These are phyloP conservation scores for Plagodis dolabraria DNA, from an alignment of 2,888 invertebrate species.

Conservation along the genomic window DNA sequence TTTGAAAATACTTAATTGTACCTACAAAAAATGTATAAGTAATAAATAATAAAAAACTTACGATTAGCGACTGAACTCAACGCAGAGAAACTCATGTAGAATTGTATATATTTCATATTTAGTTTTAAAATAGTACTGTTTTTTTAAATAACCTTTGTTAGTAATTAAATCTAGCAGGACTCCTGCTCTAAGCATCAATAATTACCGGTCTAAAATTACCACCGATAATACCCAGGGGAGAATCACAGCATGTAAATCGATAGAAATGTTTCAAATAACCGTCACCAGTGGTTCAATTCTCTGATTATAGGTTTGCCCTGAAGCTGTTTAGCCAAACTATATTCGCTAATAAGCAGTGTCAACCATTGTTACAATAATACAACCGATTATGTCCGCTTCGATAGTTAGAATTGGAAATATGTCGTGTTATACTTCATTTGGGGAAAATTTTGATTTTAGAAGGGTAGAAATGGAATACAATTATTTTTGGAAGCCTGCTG, in stretches of 20 bases:
- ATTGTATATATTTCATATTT: no score
- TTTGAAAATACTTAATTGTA: no score
- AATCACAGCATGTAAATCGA: conserved; percentile 72
- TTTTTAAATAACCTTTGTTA: background rate
- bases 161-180: conserved; percentile 7
- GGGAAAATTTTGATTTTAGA: conserved; percentile 5
- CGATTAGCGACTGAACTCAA: no score
- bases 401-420: conserved; percentile 50
- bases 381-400: conserved; percentile 60
- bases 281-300: conserved; percentile 65
- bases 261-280: conserved; percentile 61
- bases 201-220: conserved; percentile 64
- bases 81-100: no score
- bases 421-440: conserved; percentile 38
- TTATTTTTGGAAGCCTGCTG: background rate
- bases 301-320: conserved; percentile 78
- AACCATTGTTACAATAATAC: conserved; percentile 64
- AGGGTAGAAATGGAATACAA: background rate
- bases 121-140: no score
- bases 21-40: no score
- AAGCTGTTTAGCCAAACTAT: conserved; percentile 69
- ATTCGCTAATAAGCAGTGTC: conserved; percentile 76
- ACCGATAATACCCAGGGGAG: conserved; percentile 43
- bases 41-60: no score
- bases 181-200: conserved; percentile 36